Conservation (phyloP, 2,888 invertebrate genomes). For the Dynastes maya region DNA sequence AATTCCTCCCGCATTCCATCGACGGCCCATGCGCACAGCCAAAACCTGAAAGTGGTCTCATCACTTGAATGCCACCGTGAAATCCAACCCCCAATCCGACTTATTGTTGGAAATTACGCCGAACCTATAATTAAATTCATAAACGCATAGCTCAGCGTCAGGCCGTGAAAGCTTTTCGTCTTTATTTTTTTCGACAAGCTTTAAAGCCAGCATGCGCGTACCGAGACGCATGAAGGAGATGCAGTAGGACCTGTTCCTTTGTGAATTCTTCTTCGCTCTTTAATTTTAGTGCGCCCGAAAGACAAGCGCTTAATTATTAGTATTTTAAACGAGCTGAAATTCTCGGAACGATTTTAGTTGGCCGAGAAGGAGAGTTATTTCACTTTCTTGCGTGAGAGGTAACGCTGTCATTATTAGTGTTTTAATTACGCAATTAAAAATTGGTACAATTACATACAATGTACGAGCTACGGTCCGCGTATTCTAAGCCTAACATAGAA, state of each 20-base stretch:
- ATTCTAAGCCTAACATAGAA: too few relatives aligned
- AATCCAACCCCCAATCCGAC: constrained; percentile 24
- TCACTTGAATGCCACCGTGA: constrained; percentile 22
- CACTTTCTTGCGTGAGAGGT: background rate
- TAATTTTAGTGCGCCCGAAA: constrained; percentile 11
- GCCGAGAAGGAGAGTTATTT: background rate
- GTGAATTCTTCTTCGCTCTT: constrained; percentile 20
- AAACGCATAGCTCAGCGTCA: background rate
- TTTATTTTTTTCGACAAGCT: constrained; percentile 19
- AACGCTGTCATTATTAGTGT: too few relatives aligned
- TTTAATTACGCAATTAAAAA: too few relatives aligned
- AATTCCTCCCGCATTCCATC: too few relatives aligned
- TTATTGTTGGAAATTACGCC: constrained; percentile 11
- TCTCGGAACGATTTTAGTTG: constrained; percentile 1
- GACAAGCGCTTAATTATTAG: constrained; percentile 22
- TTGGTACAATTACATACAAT: too few relatives aligned
- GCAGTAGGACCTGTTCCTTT: constrained; percentile 1
- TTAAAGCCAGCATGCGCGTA: background rate
- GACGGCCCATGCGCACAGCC: too few relatives aligned
- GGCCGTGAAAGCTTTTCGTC: background rate
- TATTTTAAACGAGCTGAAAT: background rate
- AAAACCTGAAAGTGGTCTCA: background rate
- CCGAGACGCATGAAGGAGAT: background rate
- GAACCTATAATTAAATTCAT: constrained; percentile 17
- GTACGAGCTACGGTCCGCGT: too few relatives aligned